Evolutionary conservation across 2,888 invertebrate genomes (phyloP).

Genomic region (Apocheima hispidaria): DNA sequence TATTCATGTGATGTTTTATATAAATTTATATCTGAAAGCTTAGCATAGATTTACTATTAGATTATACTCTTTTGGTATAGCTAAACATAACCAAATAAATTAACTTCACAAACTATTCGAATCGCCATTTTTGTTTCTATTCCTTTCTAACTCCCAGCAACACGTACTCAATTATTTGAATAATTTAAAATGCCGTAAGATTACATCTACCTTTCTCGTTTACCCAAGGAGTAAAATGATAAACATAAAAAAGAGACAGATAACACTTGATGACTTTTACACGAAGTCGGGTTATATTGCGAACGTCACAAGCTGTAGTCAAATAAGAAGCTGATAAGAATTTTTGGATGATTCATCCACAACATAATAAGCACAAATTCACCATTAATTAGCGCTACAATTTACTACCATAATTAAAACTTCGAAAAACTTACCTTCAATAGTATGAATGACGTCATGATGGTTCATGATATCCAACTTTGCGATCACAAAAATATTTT

Average conservation of each 20-base stretch:
- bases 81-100: constrained; percentile 45
- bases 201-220: constrained; percentile 36
- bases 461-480: constrained; percentile 85
- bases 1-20: not conserved
- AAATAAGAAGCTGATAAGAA: constrained; percentile 77
- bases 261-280: constrained; percentile 31
- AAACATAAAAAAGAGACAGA: constrained; percentile 62
- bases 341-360: constrained; percentile 65
- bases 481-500: constrained; percentile 73
- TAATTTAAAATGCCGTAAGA: constrained; percentile 34
- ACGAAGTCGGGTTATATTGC: constrained; percentile 53
- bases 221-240: constrained; percentile 1
- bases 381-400: constrained; percentile 18
- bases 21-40: not conserved
- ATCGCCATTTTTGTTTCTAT: constrained; percentile 68
- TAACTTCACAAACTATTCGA: constrained; percentile 59
- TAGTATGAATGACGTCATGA: constrained; percentile 86
- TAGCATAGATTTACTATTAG: not conserved
- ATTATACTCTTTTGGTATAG: constrained; percentile 14
- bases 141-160: constrained; percentile 69
- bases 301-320: constrained; percentile 76
- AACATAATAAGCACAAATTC: constrained; percentile 24
- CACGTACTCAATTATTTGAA: constrained; percentile 42
- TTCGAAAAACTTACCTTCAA: constrained; percentile 74
- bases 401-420: constrained; percentile 25